Conservation (phyloP, 2,888 invertebrate species). For the Seira musarum region DNA sequence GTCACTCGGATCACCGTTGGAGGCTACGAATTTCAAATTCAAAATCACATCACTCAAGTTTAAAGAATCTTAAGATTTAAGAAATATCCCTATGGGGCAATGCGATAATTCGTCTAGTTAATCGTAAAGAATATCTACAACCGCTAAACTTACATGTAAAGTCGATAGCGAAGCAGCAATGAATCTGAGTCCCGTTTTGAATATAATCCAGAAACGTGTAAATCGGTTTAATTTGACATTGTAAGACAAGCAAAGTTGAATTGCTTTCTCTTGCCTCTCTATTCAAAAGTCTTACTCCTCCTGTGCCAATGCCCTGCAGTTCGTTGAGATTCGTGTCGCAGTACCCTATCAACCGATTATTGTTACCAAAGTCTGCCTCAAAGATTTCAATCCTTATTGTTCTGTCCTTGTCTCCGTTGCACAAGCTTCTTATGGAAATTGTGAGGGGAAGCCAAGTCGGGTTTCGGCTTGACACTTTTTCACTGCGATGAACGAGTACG, state of each 20-base stretch:
- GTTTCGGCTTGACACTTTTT: conserved; percentile 70
- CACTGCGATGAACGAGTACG: conserved; percentile 74
- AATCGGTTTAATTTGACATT: conserved; percentile 68
- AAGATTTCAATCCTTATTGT: conserved; percentile 74
- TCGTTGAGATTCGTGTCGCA: conserved; percentile 73
- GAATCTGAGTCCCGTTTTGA: conserved; percentile 74
- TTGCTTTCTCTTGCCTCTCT: conserved; percentile 60
- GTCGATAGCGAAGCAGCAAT: conserved; percentile 74
- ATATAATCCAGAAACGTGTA: conserved; percentile 77
- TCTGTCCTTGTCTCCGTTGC: conserved; percentile 75
- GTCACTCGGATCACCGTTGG: conserved; percentile 69
- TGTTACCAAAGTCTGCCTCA: conserved; percentile 73
- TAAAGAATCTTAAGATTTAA: no score
- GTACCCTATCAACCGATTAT: conserved; percentile 73
- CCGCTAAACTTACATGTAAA: conserved; percentile 72
- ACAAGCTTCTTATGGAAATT: conserved; percentile 73
- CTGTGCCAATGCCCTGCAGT: conserved; percentile 70
- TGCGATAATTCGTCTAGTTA: no score
- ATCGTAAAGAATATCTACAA: no score
- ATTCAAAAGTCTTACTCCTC: conserved; percentile 58
- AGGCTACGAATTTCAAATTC: conserved; percentile 50
- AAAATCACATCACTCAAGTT: neutral
- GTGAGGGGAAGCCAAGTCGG: conserved; percentile 75
- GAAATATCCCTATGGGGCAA: no score
- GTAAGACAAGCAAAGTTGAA: conserved; percentile 59